phyloP scores from a whole-genome alignment of 2,113 vertebrate genomes.

The Lycocorax pyrrhopterus region DNA sequence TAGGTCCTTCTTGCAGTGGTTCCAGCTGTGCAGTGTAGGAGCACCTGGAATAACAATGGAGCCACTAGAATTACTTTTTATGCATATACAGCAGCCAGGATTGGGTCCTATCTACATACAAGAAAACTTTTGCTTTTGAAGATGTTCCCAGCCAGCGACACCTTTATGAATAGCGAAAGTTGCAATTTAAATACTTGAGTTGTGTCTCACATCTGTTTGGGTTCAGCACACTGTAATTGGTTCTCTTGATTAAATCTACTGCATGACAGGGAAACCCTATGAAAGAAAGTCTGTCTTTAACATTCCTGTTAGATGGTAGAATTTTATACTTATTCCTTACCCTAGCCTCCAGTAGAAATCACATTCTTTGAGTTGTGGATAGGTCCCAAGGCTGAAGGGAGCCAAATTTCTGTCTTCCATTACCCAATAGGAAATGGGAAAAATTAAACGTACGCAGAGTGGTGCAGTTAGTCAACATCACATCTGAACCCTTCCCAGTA shows the following conservation, averaged over 20 bases:
- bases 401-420: constrained; percentile 55
- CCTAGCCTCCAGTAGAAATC: constrained; percentile 37
- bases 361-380: constrained; percentile 50
- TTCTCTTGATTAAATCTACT: constrained; percentile 16
- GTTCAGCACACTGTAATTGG: not conserved
- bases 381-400: not conserved
- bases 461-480: not conserved
- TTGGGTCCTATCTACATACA: not conserved
- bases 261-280: not conserved
- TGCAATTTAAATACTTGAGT: not conserved
- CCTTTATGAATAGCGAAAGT: not conserved
- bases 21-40: not conserved
- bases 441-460: not conserved
- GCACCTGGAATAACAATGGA: constrained; percentile 43
- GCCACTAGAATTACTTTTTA: not conserved
- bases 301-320: constrained; percentile 1
- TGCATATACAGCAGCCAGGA: not conserved
- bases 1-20: not conserved
- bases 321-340: not conserved
- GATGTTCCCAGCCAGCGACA: not conserved
- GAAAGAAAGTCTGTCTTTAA: not conserved
- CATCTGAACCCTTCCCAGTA: not conserved
- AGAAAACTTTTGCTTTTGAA: not conserved
- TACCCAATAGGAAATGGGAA: constrained; percentile 16
- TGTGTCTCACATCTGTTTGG: not conserved